A percentile compares a stretch with the other conserved stretches of the same genome.
Evolutionary conservation across 2,888 invertebrate species (phyloP).

Genomic region (Nomada lathburiana): DNA sequence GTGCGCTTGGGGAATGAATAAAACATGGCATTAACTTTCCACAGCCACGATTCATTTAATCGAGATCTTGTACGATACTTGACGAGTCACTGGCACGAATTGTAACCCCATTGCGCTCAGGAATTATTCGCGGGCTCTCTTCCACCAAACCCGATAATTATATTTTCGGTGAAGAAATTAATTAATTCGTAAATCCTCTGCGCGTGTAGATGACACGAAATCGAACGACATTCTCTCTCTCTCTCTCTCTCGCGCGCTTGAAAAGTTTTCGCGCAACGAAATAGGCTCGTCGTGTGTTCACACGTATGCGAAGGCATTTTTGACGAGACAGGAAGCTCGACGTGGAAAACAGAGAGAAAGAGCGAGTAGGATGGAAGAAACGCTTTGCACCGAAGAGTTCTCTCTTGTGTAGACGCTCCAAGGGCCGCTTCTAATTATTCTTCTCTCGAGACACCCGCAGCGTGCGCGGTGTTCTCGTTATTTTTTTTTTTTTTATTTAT

Average conservation of each 20-base stretch:
- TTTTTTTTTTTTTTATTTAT: constrained; percentile 74
- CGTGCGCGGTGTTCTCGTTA: constrained; percentile 68
- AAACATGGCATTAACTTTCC: constrained; percentile 2
- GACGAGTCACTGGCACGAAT: too few relatives aligned
- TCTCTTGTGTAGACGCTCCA: constrained; percentile 55
- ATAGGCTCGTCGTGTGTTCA: constrained; percentile 6
- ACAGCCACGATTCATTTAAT: constrained; percentile 3
- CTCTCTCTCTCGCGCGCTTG: neutral
- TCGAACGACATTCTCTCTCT: neutral
- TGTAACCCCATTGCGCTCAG: too few relatives aligned
- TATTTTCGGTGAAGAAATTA: too few relatives aligned
- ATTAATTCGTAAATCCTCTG: too few relatives aligned
- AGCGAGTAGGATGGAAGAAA: constrained; percentile 2
- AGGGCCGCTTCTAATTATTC: constrained; percentile 72
- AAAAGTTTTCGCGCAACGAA: neutral
- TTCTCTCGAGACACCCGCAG: constrained; percentile 71
- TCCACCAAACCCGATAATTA: too few relatives aligned
- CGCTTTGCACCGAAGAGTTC: constrained; percentile 48
- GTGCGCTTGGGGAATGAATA: constrained; percentile 24
- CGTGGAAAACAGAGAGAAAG: neutral
- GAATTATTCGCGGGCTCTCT: too few relatives aligned
- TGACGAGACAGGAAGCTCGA: neutral
- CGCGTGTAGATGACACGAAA: too few relatives aligned
- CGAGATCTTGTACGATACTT: neutral
- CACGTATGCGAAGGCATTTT: constrained; percentile 6